phyloP scores from a whole-genome alignment of 1,140 invertebrate species.

The Meloidogyne floridensis region DNA sequence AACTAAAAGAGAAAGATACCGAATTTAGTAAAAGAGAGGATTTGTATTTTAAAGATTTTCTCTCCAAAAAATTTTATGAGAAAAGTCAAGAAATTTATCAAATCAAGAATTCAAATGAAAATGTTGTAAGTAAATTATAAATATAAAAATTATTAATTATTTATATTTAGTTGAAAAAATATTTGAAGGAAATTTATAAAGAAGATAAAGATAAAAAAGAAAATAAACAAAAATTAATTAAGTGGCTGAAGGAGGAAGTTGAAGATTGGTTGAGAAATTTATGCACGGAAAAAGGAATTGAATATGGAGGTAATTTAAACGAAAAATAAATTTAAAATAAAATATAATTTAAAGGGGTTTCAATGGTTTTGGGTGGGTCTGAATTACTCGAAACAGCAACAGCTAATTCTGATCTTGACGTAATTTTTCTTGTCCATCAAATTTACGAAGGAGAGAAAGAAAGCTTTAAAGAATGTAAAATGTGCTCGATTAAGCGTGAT shows the following conservation, averaged over 20 bases:
- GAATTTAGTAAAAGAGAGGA: background rate
- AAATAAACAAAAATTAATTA: background rate
- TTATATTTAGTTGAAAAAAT: background rate
- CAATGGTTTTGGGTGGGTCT: background rate
- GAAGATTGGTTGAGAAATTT: background rate
- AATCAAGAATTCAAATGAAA: background rate
- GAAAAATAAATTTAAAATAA: no score
- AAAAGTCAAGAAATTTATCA: background rate
- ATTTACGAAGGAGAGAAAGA: background rate
- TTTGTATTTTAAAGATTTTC: background rate
- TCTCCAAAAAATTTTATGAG: background rate
- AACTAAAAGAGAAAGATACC: background rate
- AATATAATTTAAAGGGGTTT: background rate
- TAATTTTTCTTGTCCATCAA: background rate
- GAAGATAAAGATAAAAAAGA: background rate
- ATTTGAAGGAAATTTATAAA: background rate
- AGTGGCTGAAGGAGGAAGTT: background rate
- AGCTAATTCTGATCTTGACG: background rate
- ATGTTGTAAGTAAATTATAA: background rate
- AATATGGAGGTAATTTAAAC: background rate
- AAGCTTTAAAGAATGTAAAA: background rate
- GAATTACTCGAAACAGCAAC: background rate
- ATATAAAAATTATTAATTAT: background rate
- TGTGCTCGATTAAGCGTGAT: background rate
- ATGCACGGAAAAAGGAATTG: background rate